Base-by-base conservation (phyloP, 2,113 vertebrate species). In the Bubo scandiacus region DNA sequence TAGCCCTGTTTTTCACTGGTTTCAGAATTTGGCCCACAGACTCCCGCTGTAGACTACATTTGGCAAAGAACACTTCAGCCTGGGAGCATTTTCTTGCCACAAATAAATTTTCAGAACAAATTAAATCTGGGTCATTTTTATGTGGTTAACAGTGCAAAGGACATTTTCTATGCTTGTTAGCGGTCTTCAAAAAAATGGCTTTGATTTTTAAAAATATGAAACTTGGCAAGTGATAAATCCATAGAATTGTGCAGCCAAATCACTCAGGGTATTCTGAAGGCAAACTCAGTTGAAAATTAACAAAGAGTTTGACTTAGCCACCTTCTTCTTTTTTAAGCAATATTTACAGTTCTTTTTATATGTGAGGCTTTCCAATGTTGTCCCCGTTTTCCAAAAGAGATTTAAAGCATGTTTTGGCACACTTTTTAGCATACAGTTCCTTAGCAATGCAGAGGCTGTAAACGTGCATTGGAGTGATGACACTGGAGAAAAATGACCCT, bases 171-270 rank as follows among this genome's bases (percentile, higher is more conserved):
- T 55, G 57, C 65, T 91, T 93, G 58, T 51, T 93, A 79, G 84
- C 5, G 6, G 40, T 92, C 95, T 94, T 93, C 74, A 57, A 34
- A 86, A 86, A 84, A 96, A 92, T 65, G 73, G 18, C 12, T 91
- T 92, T 92, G 70, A 87, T 49, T 95, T 96, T 79, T 27, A 59
- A 83, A 88, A 92, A 72, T 45, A 75, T 10, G 17, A 82, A 68
- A 90, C 71, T 94, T 97, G 93, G 59, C 68, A 95, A 97, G 68
- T 73, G 51, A 75, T 82, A 91, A 97, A 90, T 80, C 90, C 66
- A 91, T 45, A 78, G 47, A 92, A 88, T n/a, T 51, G 74, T 21
- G 23, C 6, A 70, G 71, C 62, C 9, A 89, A 94, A 86, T 85
- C 71, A 93, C 55, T 72, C 72, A n/a, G 27, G 59, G n/a, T 47